A percentile compares a stretch with the other conserved stretches of the same genome.
Evolutionary conservation across 2,797 vertebrate genomes (phyloP).

Genomic region (Linurgus olivaceus): DNA sequence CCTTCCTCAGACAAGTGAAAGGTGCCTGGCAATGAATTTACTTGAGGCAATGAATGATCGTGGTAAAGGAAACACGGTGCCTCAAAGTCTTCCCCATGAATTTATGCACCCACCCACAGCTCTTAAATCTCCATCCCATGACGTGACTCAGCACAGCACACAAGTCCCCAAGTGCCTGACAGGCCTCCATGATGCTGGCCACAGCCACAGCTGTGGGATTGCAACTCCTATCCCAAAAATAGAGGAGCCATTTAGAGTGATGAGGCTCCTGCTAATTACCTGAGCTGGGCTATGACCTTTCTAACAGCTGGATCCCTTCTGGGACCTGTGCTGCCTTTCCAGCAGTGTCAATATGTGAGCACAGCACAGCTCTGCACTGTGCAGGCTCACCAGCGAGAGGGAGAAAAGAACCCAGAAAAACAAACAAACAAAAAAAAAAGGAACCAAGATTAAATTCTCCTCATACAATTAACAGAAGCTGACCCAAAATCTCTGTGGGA

Average conservation of each 20-base stretch:
- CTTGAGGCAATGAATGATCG: not conserved
- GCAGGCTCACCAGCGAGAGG: fast-evolving
- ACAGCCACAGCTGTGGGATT: not conserved
- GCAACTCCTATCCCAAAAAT: not conserved
- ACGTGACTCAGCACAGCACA: not conserved
- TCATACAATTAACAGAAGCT: not conserved
- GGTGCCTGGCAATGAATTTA: not conserved
- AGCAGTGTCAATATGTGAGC: not conserved
- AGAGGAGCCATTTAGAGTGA: not conserved
- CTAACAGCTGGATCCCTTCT: not conserved
- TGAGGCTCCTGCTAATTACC: not conserved
- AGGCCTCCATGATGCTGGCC: fast-evolving
- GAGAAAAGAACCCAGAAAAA: not conserved
- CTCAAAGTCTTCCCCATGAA: not conserved
- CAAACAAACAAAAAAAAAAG: not conserved
- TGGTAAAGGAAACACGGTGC: fast-evolving
- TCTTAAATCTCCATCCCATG: not conserved
- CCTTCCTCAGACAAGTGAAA: not conserved
- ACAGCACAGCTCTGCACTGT: not conserved
- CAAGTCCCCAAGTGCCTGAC: not conserved
- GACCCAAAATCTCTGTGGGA: not conserved
- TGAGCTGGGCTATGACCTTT: not conserved
- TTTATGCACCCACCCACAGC: not conserved
- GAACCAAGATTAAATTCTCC: not conserved
- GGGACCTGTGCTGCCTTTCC: not conserved